Evolutionary conservation across 2,888 invertebrate genomes (phyloP).

Genomic region (Mesorhabditis belari): DNA sequence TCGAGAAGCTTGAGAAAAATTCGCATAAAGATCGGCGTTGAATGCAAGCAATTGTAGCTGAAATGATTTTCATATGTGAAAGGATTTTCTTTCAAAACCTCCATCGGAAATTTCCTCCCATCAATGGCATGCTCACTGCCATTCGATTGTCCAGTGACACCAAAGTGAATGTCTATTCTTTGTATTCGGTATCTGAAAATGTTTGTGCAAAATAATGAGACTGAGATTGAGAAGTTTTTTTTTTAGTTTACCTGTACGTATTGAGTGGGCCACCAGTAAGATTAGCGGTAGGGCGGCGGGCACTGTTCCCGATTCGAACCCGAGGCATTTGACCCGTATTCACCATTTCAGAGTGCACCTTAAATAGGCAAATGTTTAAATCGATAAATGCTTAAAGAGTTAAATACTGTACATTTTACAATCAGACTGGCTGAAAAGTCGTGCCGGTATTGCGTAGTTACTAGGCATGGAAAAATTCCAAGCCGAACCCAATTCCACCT

Average conservation of each 20-base stretch:
- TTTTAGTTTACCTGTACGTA: slow-evolving; percentile 21
- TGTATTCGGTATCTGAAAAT: slow-evolving; percentile 26
- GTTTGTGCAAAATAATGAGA: not conserved
- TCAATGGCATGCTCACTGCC: slow-evolving; percentile 95
- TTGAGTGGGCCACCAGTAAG: slow-evolving; percentile 34
- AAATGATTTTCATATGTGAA: slow-evolving; percentile 54
- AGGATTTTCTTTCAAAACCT: slow-evolving; percentile 65
- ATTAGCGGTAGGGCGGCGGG: slow-evolving; percentile 66
- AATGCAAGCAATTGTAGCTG: slow-evolving; percentile 97
- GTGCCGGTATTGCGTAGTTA: too few relatives aligned
- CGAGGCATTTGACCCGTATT: slow-evolving; percentile 44
- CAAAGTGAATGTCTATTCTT: slow-evolving; percentile 66
- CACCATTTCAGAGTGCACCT: slow-evolving; percentile 32
- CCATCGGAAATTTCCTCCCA: slow-evolving; percentile 89
- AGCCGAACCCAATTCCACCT: too few relatives aligned
- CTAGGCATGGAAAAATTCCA: too few relatives aligned
- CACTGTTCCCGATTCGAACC: slow-evolving; percentile 31
- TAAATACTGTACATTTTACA: too few relatives aligned
- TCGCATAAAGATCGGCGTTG: slow-evolving; percentile 91
- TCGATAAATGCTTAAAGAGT: too few relatives aligned
- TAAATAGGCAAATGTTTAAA: too few relatives aligned
- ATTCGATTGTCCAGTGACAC: slow-evolving; percentile 73
- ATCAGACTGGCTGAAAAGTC: too few relatives aligned
- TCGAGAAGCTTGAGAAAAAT: slow-evolving; percentile 85
- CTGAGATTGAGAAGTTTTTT: slow-evolving; percentile 58